Base-by-base conservation (phyloP, 2,888 invertebrate species). In the Metalampra italica region DNA sequence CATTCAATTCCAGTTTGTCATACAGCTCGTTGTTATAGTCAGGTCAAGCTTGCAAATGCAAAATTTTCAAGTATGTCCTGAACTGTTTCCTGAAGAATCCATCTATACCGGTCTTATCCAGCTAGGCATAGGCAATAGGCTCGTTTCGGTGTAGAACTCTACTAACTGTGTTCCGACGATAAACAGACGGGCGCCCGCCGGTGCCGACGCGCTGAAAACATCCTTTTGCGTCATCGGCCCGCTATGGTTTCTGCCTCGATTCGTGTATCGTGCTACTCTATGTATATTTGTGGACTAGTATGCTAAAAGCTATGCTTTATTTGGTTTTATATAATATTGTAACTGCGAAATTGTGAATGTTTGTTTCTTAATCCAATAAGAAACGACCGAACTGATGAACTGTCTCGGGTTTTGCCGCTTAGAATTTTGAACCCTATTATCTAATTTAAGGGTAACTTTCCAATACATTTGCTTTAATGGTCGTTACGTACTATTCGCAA, bases 161-260 rank as follows among this genome's bases (percentile, higher is more conserved):
- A 22, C 22, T 22, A 22, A 22, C 83, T 82, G 81, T 75, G 74
- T 63, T 68, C 71, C 66, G 86, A 89, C 86, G 84, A 84, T 86
- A 88, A 88, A 85, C 88, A 89, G 88, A 84, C 85, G 77, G 78
- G 78, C 72, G 70, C 75, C 78, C 72, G 70, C 75, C 66, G 76
- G 78, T 82, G 75, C 86, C 76, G 80, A 75, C 75, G 72, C 74
- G 86, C 80, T 84, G 86, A 87, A 88, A 87, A 88, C 88, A 88
- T 88, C 88, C 88, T 89, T 88, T 88, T 88, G 87, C 88, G 87
- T 88, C 87, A 89, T 84, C 86, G 61, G 64, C 75, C 71, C 72
- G 76, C 74, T 79, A 81, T 80, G 81, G 82, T 68, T 79, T 68
- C 69, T 64, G 64, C 75, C 68, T 68, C 68, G 68, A 71, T 66